Conservation (phyloP, 2,797 vertebrate genomes). For the Pseudocheirus occidentalis region DNA sequence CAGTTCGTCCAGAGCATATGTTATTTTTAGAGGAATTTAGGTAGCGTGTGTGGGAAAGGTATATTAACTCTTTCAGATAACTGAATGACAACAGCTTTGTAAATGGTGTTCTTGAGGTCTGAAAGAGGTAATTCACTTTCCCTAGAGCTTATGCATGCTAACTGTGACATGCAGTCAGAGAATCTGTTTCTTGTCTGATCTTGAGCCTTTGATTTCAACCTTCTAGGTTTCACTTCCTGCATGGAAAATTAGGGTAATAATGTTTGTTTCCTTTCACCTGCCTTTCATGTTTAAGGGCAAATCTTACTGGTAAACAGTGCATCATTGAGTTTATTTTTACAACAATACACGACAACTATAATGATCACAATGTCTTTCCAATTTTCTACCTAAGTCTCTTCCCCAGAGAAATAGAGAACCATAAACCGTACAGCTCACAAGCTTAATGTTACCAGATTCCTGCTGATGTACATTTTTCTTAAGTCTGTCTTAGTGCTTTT, state of each 20-base stretch:
- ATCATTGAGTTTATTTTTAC: not conserved
- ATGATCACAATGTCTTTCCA: not conserved
- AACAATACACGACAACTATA: not conserved
- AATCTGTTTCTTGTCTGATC: not conserved
- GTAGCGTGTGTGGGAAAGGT: conserved; percentile 48
- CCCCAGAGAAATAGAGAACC: not conserved
- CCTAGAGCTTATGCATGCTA: not conserved
- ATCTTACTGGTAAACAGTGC: not conserved
- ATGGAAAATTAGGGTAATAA: conserved; percentile 30
- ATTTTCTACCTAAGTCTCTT: conserved; percentile 1
- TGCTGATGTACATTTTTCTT: not conserved
- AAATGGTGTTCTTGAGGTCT: conserved; percentile 14
- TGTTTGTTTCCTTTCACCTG: not conserved
- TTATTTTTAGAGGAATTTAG: conserved; percentile 58
- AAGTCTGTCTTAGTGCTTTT: not conserved
- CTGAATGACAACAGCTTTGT: conserved; percentile 4
- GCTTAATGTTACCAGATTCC: not conserved
- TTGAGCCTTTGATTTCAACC: not conserved
- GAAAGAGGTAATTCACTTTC: not conserved
- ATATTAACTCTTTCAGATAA: conserved; percentile 58
- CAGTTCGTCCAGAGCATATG: conserved; percentile 21
- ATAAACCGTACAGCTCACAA: not conserved
- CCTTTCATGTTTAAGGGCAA: conserved; percentile 19
- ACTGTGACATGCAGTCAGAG: not conserved
- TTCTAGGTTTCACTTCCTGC: conserved; percentile 1